phyloP scores from a whole-genome alignment of 2,113 vertebrate species.

The Caranx ignobilis region DNA sequence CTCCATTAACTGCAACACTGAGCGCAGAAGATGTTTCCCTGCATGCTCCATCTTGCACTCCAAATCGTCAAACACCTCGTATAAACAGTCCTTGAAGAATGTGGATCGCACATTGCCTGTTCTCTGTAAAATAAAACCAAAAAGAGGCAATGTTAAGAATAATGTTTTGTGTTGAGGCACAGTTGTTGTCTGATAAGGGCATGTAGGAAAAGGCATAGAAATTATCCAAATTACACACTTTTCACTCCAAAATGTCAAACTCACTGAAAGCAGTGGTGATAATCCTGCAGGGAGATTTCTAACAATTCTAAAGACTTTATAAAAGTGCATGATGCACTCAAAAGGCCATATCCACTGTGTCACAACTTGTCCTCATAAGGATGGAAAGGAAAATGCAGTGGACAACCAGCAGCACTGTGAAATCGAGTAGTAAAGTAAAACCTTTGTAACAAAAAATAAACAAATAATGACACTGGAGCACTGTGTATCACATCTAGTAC shows the following conservation, averaged over 20 bases:
- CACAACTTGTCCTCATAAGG: not conserved
- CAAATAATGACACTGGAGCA: not conserved
- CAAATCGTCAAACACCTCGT: slow-evolving; percentile 95
- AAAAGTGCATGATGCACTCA: not conserved
- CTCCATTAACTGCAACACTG: slow-evolving; percentile 95
- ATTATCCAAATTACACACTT: too few species aligned
- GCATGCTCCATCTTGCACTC: slow-evolving; percentile 96
- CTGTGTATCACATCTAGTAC: not conserved
- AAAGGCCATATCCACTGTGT: not conserved
- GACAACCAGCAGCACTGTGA: not conserved
- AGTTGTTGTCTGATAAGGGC: too few species aligned
- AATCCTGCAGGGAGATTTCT: not conserved
- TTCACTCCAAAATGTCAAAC: too few species aligned
- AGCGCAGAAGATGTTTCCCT: slow-evolving; percentile 93
- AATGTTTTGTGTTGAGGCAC: not conserved
- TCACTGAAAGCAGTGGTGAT: not conserved
- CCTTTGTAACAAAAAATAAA: not conserved
- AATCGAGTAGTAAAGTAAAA: not conserved
- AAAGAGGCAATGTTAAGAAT: not conserved
- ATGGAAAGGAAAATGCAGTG: not conserved
- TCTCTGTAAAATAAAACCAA: slow-evolving; percentile 79
- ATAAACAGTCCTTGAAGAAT: slow-evolving; percentile 97
- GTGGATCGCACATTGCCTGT: slow-evolving; percentile 95
- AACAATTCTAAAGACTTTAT: not conserved
- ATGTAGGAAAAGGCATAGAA: too few species aligned